Percentiles rank a stretch among this genome's conserved stretches.
Evolutionary conservation across 2,113 vertebrate genomes (phyloP).

Genomic region (Sula dactylatra): DNA sequence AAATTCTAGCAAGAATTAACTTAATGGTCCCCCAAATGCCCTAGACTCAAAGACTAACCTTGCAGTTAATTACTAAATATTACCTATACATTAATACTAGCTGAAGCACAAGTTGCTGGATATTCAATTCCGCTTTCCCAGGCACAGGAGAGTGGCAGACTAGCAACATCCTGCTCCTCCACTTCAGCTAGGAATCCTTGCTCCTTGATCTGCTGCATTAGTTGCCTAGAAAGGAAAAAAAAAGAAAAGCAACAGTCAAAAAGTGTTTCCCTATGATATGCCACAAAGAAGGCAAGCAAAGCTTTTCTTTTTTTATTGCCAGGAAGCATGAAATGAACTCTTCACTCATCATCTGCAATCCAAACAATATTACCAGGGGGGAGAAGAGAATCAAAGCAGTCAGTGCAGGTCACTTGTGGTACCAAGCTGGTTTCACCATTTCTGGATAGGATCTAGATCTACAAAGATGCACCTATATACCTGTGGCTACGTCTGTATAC

Average conservation of each 20-base stretch:
- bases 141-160: constrained; percentile 85
- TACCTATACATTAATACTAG: constrained; percentile 81
- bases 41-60: constrained; percentile 59
- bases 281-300: background rate
- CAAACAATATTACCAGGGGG: background rate
- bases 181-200: constrained; percentile 72
- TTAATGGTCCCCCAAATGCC: constrained; percentile 75
- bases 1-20: constrained; percentile 76
- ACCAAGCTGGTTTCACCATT: background rate
- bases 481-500: background rate
- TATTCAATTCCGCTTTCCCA: constrained; percentile 86
- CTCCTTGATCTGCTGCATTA: constrained; percentile 85
- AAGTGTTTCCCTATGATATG: background rate
- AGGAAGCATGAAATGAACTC: background rate
- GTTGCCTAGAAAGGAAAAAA: constrained; percentile 75
- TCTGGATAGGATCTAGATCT: background rate
- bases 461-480: background rate
- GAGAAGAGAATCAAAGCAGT: background rate
- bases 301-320: background rate
- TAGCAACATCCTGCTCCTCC: constrained; percentile 74
- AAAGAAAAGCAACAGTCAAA: background rate
- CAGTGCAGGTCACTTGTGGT: background rate
- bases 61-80: constrained; percentile 48
- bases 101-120: constrained; percentile 77
- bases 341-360: background rate